Evolutionary conservation across 2,888 invertebrate species (phyloP).

Genomic region (Laothoe populi): DNA sequence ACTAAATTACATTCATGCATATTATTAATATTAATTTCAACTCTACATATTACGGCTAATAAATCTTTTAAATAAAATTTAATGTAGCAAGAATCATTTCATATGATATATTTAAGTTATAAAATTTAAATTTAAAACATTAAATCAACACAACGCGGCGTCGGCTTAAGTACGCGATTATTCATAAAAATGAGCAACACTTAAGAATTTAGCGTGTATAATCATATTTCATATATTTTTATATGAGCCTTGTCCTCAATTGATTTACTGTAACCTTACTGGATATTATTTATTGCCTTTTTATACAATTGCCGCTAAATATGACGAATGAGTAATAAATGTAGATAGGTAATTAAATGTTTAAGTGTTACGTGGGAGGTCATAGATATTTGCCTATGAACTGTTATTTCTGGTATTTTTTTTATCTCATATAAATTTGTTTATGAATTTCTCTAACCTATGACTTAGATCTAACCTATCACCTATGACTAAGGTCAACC

Average conservation of each 20-base stretch:
- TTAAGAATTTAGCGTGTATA: slow-evolving; percentile 15
- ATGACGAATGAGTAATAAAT: slow-evolving; percentile 4
- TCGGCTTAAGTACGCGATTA: slow-evolving; percentile 19
- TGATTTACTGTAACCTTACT: slow-evolving; percentile 18
- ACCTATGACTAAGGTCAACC: too few species aligned
- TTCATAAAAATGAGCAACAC: slow-evolving; percentile 23
- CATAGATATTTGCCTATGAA: not conserved
- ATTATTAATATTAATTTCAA: not conserved
- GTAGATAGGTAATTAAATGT: slow-evolving; percentile 1
- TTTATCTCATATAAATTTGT: too few species aligned
- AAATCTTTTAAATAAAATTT: not conserved
- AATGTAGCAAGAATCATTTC: not conserved
- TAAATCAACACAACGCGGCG: slow-evolving; percentile 3
- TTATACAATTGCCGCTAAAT: slow-evolving; percentile 20
- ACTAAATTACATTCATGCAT: not conserved
- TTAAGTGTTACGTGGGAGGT: not conserved
- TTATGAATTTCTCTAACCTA: too few species aligned
- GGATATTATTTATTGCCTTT: slow-evolving; percentile 18
- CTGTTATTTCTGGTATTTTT: too few species aligned
- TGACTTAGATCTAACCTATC: too few species aligned
- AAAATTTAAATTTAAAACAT: slow-evolving; percentile 16
- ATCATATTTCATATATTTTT: slow-evolving; percentile 19
- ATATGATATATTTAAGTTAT: slow-evolving; percentile 16
- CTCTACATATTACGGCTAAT: not conserved
- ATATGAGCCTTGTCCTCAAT: slow-evolving; percentile 17